These are phyloP conservation scores for Apostichopus japonicus DNA, from an alignment of 35 echinoderm and acorn worm genomes.

Conservation along the genomic window DNA sequence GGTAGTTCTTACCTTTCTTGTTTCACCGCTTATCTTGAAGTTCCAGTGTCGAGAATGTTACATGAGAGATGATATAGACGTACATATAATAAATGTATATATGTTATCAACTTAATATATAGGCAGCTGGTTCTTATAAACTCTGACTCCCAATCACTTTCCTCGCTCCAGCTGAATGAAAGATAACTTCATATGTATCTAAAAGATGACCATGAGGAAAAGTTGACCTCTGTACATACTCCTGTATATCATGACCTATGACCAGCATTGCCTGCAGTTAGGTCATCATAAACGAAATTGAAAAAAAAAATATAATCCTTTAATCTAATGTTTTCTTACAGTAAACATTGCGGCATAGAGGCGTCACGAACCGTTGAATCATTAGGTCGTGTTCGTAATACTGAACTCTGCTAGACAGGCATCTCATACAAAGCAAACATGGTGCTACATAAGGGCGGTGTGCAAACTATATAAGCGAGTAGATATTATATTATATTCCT, in stretches of 20 bases:
- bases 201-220: background rate
- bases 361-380: background rate
- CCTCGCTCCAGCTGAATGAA: too few relatives aligned
- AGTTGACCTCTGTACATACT: background rate
- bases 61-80: too few relatives aligned
- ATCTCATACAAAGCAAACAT: background rate
- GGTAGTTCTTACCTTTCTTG: too few relatives aligned
- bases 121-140: too few relatives aligned
- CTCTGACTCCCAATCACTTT: too few relatives aligned
- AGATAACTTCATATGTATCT: too few relatives aligned
- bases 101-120: too few relatives aligned
- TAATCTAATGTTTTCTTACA: background rate
- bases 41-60: too few relatives aligned
- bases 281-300: background rate
- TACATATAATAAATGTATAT: too few relatives aligned
- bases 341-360: background rate
- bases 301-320: background rate
- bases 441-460: background rate
- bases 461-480: background rate
- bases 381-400: background rate
- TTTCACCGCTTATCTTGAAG: too few relatives aligned
- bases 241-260: background rate
- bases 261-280: background rate
- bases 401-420: background rate
- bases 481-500: background rate